Evolutionary conservation across 2,888 invertebrate genomes (phyloP).

Genomic region (Anthophora plumipes): DNA sequence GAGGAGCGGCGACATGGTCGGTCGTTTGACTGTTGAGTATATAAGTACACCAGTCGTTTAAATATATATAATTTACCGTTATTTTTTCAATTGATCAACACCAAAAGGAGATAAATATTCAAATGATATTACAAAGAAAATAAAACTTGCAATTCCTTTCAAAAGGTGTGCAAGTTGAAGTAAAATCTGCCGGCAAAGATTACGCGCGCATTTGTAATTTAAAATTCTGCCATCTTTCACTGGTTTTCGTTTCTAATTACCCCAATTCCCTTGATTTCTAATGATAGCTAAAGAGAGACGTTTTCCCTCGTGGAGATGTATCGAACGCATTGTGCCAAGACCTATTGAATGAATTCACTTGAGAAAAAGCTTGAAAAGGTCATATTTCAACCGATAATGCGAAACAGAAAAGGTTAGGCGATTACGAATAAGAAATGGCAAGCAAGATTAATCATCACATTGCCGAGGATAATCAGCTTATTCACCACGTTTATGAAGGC

Average conservation of each 20-base stretch:
- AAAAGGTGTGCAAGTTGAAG: not conserved
- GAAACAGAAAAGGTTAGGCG: not conserved
- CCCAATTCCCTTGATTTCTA: slow-evolving; percentile 4
- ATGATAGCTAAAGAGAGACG: not conserved
- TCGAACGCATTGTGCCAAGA: not conserved
- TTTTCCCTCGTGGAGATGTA: not conserved
- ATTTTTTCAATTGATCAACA: not conserved
- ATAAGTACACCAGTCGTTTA: slow-evolving; percentile 42
- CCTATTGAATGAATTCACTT: not conserved
- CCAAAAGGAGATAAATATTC: not conserved
- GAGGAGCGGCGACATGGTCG: slow-evolving; percentile 50
- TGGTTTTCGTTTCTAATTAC: slow-evolving; percentile 15
- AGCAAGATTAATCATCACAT: slow-evolving; percentile 40
- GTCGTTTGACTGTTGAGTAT: slow-evolving; percentile 53
- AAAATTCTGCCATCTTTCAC: slow-evolving; percentile 3
- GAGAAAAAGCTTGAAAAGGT: not conserved
- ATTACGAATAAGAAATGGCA: slow-evolving; percentile 18
- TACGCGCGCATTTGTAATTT: not conserved
- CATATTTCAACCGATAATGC: not conserved
- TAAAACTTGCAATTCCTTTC: not conserved
- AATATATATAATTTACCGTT: slow-evolving; percentile 26
- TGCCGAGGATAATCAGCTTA: slow-evolving; percentile 60
- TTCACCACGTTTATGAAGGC: slow-evolving; percentile 61
- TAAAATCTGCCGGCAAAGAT: not conserved
- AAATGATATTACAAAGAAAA: not conserved